Evolutionary conservation across 2,797 vertebrate genomes (phyloP), one percentile per base, ranked within the genome.

Genomic region (Uromys caudimaculatus): DNA sequence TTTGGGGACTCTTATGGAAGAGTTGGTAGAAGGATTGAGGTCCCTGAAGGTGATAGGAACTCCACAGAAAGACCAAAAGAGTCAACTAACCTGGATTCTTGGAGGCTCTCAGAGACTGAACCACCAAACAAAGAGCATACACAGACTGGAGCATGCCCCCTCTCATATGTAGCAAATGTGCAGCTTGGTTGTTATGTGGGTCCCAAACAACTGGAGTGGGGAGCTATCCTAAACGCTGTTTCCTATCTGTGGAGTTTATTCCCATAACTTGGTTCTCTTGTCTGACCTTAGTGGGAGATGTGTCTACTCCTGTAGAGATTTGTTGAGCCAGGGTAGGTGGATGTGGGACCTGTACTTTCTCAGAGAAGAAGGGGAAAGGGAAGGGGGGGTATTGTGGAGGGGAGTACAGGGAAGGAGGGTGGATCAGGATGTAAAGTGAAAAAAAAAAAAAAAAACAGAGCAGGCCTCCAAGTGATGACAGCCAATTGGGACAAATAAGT

Each of bases 101-200:
- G 11, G 27, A 67, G 62, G 29, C 4, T 13, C 29, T 64, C 29
- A n/a, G 64, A 69, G 32, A 3, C 64, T 69, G 64, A 35, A 69
- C 6, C 64, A 69, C 35, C 35, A 64, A 32, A 64, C 62, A 69
- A n/a, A n/a, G 16, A 69, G 16, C 6, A 8, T 19, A 19, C 6
- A 19, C 35, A n/a, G 35, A 35, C 6, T n/a, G 35, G 35, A 69
- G 35, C 67, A 19, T 1, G 2, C 7, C 2, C 6, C 3, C 3
- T 69, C 35, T 69, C 6, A n/a, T 17, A 67, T n/a, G 7, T 69
- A 69, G 16, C 16, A 69, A 0, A 69, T 69, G 16, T 69, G 7
- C 16, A 69, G 35, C 67, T n/a, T 69, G 16, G 67, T n/a, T 17
- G n/a, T 69, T 35, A n/a, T 19, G 35, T 69, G 6, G 1, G 32